A percentile compares a stretch with the other conserved stretches of the same genome.
These are phyloP conservation scores for Rhyacophila brunnea DNA, from an alignment of 1,140 invertebrate species.

Conservation along the genomic window DNA sequence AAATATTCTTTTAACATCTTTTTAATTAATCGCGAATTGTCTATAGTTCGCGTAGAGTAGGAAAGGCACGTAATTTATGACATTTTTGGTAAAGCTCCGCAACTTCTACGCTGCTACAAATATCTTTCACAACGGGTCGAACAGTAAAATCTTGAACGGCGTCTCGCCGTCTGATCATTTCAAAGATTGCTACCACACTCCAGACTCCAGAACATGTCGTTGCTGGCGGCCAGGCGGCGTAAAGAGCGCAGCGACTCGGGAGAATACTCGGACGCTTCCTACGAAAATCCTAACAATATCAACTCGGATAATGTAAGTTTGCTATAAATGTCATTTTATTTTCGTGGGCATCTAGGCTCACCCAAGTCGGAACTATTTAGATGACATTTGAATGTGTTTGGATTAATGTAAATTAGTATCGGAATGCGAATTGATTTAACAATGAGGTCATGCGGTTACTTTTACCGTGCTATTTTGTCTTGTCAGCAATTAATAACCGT, in stretches of 20 bases:
- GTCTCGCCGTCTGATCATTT: slow-evolving; percentile 4
- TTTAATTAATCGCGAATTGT: background rate
- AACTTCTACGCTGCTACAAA: slow-evolving; percentile 2
- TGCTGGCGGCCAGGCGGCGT: slow-evolving; percentile 41
- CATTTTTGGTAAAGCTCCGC: slow-evolving; percentile 13
- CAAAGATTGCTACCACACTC: slow-evolving; percentile 28
- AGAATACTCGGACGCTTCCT: slow-evolving; percentile 52
- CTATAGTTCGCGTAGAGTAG: slow-evolving; percentile 7
- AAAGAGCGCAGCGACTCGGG: slow-evolving; percentile 48
- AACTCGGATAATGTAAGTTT: slow-evolving; percentile 51
- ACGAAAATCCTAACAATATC: slow-evolving; percentile 46
- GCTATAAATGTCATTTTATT: slow-evolving; percentile 2
- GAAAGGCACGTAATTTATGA: slow-evolving; percentile 14
- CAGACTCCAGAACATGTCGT: slow-evolving; percentile 50
- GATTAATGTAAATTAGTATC: background rate
- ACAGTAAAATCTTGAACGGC: slow-evolving; percentile 1
- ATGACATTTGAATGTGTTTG: background rate
- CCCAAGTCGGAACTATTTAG: background rate
- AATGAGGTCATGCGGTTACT: slow-evolving; percentile 12
- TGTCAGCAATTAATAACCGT: slow-evolving; percentile 8
- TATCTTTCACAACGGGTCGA: background rate
- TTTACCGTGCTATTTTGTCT: slow-evolving; percentile 16
- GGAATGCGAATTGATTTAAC: slow-evolving; percentile 12
- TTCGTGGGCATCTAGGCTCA: background rate
- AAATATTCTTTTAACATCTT: too few relatives aligned